Percentiles rank a stretch among this genome's conserved stretches.
These are phyloP conservation scores for Serranus cabrilla DNA, from an alignment of 2,797 vertebrate species.

Conservation along the genomic window DNA sequence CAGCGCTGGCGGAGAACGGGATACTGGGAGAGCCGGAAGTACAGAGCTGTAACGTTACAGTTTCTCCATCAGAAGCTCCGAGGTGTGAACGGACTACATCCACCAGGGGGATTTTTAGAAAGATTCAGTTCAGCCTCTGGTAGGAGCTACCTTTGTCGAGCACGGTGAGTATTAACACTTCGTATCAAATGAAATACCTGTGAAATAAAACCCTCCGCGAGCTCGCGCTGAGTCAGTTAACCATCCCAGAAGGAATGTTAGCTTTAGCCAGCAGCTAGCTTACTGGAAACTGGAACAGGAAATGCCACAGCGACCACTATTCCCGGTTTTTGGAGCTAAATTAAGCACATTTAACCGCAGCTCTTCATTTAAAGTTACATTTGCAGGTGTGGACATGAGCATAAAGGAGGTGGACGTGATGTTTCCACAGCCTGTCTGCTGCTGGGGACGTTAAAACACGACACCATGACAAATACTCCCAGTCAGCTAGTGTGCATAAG, in stretches of 20 bases:
- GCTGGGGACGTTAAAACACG: neutral
- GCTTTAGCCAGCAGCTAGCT: conserved; percentile 60
- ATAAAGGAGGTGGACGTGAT: rapidly evolving
- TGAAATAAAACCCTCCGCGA: neutral
- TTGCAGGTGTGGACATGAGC: rapidly evolving
- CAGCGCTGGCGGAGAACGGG: conserved; percentile 28
- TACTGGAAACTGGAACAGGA: conserved; percentile 72
- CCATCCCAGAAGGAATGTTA: conserved; percentile 54
- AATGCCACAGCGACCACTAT: conserved; percentile 49
- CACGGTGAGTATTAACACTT: conserved; percentile 53
- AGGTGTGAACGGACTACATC: conserved; percentile 3
- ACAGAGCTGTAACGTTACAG: neutral
- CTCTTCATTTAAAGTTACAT: neutral
- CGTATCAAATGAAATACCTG: neutral
- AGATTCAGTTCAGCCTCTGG: neutral
- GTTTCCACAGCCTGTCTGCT: neutral
- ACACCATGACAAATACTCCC: neutral
- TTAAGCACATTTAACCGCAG: neutral
- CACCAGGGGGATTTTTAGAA: neutral
- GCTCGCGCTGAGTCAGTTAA: conserved; percentile 14
- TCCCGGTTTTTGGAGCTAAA: neutral
- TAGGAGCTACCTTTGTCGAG: conserved; percentile 7
- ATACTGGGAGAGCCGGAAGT: conserved; percentile 74
- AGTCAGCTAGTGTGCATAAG: neutral
- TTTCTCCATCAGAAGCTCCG: neutral